Conservation (phyloP, 2,797 vertebrate genomes). For the Ctenopoma multispine region DNA sequence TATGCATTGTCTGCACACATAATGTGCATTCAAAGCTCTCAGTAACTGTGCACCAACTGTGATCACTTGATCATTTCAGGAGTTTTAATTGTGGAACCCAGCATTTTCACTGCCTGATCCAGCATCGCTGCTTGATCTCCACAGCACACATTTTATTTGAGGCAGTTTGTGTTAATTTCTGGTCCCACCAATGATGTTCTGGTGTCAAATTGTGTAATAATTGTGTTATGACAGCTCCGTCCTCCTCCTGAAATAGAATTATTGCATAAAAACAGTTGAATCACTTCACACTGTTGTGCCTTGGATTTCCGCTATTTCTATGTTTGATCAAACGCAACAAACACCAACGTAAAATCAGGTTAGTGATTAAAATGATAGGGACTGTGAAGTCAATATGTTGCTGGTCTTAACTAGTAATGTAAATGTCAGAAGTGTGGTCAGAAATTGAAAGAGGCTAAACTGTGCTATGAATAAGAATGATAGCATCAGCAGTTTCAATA, state of each 20-base stretch:
- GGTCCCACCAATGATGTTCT: background rate
- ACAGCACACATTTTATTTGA: background rate
- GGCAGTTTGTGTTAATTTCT: background rate
- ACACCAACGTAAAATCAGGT: background rate
- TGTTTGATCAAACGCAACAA: background rate
- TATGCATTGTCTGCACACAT: background rate
- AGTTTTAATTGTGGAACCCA: background rate
- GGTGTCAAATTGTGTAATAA: background rate
- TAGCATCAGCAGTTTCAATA: no score
- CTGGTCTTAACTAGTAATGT: no score
- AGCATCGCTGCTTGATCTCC: conserved; percentile 8
- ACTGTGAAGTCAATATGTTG: no score
- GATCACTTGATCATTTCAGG: background rate
- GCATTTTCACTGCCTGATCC: background rate
- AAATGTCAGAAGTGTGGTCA: no score
- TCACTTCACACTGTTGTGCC: background rate
- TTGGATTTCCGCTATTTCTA: background rate
- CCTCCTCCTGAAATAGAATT: background rate
- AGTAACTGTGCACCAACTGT: background rate
- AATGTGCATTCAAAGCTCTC: background rate
- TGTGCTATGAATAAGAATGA: no score
- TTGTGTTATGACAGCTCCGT: background rate
- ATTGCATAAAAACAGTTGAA: background rate
- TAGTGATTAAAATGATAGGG: background rate
- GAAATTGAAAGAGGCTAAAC: no score